Conservation (phyloP, 2,888 invertebrate species). For the Steinernema carpocapsae region DNA sequence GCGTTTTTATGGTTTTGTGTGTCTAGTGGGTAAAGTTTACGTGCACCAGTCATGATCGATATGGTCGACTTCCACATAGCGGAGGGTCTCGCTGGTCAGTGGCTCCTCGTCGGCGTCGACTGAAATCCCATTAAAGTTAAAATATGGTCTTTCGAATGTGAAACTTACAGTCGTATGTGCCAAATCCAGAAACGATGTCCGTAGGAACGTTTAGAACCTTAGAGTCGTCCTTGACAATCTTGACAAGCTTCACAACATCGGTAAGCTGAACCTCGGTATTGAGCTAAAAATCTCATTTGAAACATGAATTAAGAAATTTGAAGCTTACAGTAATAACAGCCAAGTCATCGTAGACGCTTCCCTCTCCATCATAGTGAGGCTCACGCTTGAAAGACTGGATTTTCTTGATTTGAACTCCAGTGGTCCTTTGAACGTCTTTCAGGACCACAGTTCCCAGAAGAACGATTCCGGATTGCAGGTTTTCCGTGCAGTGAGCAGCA, state of each 20-base stretch:
- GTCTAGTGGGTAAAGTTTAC: not conserved
- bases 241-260: not conserved
- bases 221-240: constrained; percentile 5
- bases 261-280: not conserved
- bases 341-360: not conserved
- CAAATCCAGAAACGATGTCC: constrained; percentile 16
- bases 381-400: not conserved
- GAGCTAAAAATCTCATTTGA: not conserved
- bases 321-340: not conserved
- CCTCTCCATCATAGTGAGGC: not conserved
- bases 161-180: constrained; percentile 1
- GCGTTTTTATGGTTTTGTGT: not conserved
- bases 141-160: too few species aligned
- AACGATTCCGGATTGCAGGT: not conserved
- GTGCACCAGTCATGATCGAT: not conserved
- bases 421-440: not conserved
- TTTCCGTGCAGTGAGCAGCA: constrained; percentile 39
- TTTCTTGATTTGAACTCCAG: not conserved
- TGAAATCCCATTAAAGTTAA: too few species aligned
- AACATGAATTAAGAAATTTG: not conserved
- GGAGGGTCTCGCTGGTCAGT: not conserved
- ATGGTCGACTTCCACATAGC: constrained; percentile 4
- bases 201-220: not conserved
- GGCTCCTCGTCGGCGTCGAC: not conserved
- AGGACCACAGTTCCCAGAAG: not conserved